Evolutionary conservation across 64 coral and sea anemone genomes (phyloP).

Genomic region (Dendronephthya gigantea): DNA sequence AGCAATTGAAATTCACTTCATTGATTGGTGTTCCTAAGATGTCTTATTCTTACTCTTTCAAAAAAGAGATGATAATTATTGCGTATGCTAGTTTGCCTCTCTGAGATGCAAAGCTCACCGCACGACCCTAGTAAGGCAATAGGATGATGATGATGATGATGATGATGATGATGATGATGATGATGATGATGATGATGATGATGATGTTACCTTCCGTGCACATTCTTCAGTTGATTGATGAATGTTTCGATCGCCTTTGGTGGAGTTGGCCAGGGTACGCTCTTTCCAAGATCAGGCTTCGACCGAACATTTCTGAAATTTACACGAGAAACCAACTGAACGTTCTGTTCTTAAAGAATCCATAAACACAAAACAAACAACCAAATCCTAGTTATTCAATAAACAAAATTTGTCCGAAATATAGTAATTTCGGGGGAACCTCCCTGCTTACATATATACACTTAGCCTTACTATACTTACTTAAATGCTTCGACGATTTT

Average conservation of each 20-base stretch:
- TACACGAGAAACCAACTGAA: background rate
- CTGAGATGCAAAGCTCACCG: no score
- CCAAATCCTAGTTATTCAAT: no score
- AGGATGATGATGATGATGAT: no score
- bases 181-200: no score
- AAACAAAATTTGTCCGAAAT: background rate
- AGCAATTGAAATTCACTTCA: no score
- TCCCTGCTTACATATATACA: background rate
- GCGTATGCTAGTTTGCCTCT: no score
- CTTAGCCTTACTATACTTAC: background rate
- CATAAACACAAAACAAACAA: background rate
- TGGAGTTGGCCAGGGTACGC: background rate
- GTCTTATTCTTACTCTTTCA: no score
- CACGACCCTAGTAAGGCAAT: no score
- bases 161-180: no score
- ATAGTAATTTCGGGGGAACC: background rate
- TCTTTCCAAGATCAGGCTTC: background rate
- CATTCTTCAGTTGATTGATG: background rate
- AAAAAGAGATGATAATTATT: no score
- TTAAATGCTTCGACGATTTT: background rate
- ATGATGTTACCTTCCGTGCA: background rate
- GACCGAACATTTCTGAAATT: background rate
- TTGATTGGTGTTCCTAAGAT: no score
- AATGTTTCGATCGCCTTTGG: constrained; percentile 3
- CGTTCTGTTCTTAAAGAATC: background rate